Percentiles rank a stretch among this genome's conserved stretches.
These are phyloP conservation scores for Mythimna pallens DNA, from an alignment of 2,888 invertebrate species.

Conservation along the genomic window DNA sequence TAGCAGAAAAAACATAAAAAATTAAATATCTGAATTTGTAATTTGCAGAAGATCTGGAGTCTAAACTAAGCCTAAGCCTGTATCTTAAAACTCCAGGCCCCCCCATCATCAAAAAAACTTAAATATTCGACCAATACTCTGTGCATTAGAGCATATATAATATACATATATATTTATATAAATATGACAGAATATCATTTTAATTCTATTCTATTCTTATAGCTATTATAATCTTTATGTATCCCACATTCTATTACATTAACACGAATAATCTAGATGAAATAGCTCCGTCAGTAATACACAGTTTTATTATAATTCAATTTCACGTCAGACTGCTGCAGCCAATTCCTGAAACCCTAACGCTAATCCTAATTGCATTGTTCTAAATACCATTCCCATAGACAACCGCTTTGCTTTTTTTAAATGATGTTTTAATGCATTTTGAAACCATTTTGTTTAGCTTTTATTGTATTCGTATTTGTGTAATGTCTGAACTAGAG, in stretches of 20 bases:
- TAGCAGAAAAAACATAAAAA: too few relatives aligned
- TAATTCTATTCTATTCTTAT: too few relatives aligned
- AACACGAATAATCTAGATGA: not conserved
- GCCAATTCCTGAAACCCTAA: slow-evolving; percentile 22
- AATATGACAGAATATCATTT: too few relatives aligned
- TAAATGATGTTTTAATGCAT: not conserved
- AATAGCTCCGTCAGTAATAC: slow-evolving; percentile 1
- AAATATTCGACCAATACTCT: too few relatives aligned
- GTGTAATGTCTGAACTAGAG: too few relatives aligned
- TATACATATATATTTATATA: too few relatives aligned
- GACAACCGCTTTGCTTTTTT: not conserved
- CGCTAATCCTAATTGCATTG: slow-evolving; percentile 44
- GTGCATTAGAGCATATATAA: too few relatives aligned
- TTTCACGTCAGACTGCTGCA: slow-evolving; percentile 20
- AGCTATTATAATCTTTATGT: not conserved
- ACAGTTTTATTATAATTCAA: slow-evolving; percentile 15
- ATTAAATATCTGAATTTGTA: too few relatives aligned
- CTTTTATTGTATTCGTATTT: not conserved
- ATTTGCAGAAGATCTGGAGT: too few relatives aligned
- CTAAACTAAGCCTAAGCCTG: too few relatives aligned
- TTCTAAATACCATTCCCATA: not conserved
- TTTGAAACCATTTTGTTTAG: not conserved
- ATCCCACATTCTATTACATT: not conserved
- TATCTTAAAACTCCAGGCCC: too few relatives aligned
- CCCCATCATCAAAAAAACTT: too few relatives aligned